Conservation (phyloP, 1,140 invertebrate genomes). For the Diploscapter pachys region DNA sequence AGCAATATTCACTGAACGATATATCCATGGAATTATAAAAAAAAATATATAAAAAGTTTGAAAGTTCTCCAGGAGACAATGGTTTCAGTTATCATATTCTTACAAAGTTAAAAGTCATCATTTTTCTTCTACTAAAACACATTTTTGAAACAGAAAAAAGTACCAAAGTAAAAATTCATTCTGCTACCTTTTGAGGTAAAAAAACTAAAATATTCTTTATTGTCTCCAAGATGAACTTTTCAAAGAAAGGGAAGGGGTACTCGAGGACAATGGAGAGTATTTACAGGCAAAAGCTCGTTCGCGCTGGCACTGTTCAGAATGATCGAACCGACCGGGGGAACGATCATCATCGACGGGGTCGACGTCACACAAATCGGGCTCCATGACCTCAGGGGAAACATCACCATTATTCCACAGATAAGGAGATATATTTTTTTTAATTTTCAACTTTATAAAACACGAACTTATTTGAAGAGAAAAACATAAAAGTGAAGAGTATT, state of each 20-base stretch:
- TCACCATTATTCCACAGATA: conserved; percentile 67
- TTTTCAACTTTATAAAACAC: too few relatives aligned
- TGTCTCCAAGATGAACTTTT: neutral
- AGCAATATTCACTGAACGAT: too few relatives aligned
- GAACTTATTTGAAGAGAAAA: too few relatives aligned
- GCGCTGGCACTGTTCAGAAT: conserved; percentile 64
- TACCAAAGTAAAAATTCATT: too few relatives aligned
- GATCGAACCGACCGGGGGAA: conserved; percentile 59
- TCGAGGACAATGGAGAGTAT: neutral
- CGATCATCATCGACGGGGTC: conserved; percentile 70
- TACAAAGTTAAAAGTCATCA: too few relatives aligned
- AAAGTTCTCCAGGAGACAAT: too few relatives aligned
- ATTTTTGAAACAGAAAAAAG: too few relatives aligned
- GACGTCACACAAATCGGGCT: conserved; percentile 65
- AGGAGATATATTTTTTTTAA: conserved; percentile 46
- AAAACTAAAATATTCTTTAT: conserved; percentile 16
- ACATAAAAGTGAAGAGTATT: too few relatives aligned
- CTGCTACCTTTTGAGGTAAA: neutral
- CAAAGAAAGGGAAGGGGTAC: neutral
- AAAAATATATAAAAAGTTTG: too few relatives aligned
- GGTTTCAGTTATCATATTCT: too few relatives aligned
- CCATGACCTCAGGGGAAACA: conserved; percentile 61
- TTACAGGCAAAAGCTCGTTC: conserved; percentile 78
- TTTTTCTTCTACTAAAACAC: too few relatives aligned
- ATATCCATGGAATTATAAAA: too few relatives aligned